A percentile compares a stretch with the other conserved stretches of the same genome.
These are phyloP conservation scores for Blomia tropicalis DNA, from an alignment of 2,888 invertebrate species.

Conservation along the genomic window DNA sequence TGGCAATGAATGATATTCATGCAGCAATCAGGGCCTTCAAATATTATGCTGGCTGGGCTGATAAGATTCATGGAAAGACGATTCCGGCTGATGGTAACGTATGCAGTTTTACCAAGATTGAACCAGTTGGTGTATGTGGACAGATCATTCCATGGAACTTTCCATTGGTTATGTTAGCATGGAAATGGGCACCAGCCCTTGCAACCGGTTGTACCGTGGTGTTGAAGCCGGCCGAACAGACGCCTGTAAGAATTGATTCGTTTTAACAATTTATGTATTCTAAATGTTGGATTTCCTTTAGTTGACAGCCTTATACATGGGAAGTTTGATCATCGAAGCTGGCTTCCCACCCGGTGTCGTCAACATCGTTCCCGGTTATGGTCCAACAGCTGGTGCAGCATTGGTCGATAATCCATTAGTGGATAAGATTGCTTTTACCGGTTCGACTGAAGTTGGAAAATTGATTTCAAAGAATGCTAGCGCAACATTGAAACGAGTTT, in stretches of 20 bases:
- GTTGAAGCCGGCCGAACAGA: slow-evolving; percentile 68
- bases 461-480: slow-evolving; percentile 49
- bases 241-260: slow-evolving; percentile 40
- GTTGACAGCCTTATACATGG: slow-evolving; percentile 55
- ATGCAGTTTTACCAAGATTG: slow-evolving; percentile 40
- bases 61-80: slow-evolving; percentile 58
- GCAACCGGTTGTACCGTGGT: slow-evolving; percentile 53
- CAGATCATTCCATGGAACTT: slow-evolving; percentile 41
- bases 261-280: background rate
- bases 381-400: slow-evolving; percentile 54
- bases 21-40: slow-evolving; percentile 38
- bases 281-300: background rate
- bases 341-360: slow-evolving; percentile 64
- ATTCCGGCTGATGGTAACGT: slow-evolving; percentile 43
- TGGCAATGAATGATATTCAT: slow-evolving; percentile 36
- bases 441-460: slow-evolving; percentile 49
- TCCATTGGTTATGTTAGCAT: slow-evolving; percentile 29
- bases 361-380: slow-evolving; percentile 58
- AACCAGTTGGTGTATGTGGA: slow-evolving; percentile 49
- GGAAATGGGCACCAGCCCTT: slow-evolving; percentile 46
- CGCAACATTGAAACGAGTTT: slow-evolving; percentile 62
- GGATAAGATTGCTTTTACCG: slow-evolving; percentile 61
- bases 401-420: slow-evolving; percentile 51
- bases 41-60: slow-evolving; percentile 83
- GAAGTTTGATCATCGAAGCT: slow-evolving; percentile 49